These are phyloP conservation scores for Sarotherodon lohbergeri DNA, from an alignment of 2,113 vertebrate genomes.

Conservation along the genomic window DNA sequence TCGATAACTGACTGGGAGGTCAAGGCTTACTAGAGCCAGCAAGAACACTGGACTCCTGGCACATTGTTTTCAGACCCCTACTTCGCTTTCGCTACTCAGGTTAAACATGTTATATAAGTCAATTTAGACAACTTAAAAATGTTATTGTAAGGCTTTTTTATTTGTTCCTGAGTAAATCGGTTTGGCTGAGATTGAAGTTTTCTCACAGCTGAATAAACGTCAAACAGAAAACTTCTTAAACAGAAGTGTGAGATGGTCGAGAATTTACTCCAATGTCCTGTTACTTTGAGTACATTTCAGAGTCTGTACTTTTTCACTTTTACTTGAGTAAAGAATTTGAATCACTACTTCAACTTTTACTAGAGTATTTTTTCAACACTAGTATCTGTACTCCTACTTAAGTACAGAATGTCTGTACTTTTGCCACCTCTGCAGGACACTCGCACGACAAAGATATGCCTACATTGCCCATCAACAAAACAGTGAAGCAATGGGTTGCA, in stretches of 20 bases:
- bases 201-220: background rate
- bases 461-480: background rate
- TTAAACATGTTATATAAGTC: background rate
- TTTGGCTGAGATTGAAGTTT: background rate
- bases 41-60: background rate
- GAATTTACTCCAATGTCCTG: background rate
- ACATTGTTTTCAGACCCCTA: background rate
- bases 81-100: background rate
- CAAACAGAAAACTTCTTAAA: background rate
- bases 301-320: background rate
- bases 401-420: background rate
- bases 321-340: background rate
- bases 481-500: background rate
- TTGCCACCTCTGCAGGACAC: background rate
- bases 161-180: background rate
- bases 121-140: background rate
- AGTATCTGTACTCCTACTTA: background rate
- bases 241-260: accelerated
- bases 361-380: background rate
- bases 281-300: background rate
- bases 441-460: background rate
- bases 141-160: background rate
- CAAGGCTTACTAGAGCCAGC: background rate
- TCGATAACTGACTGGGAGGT: background rate
- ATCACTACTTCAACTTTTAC: background rate